Percentiles rank a stretch among this genome's conserved stretches.
Evolutionary conservation across 2,113 vertebrate genomes (phyloP).

Genomic region (Coracopsis vasa): DNA sequence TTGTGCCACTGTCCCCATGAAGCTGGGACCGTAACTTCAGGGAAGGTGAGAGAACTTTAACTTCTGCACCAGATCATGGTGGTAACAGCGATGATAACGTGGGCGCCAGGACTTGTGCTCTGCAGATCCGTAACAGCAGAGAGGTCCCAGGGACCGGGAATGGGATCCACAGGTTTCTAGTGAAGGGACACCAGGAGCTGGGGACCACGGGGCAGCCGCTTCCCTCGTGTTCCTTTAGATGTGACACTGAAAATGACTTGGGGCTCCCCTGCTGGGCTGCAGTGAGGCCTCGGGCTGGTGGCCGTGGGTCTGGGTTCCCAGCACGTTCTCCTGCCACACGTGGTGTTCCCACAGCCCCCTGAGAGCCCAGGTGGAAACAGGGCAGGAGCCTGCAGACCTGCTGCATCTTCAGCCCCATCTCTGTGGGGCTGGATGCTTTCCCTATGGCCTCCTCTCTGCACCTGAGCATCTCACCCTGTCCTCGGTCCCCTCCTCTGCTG

Average conservation of each 20-base stretch:
- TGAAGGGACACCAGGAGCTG: neutral
- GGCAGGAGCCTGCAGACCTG: neutral
- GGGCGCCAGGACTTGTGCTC: neutral
- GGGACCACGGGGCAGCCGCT: neutral
- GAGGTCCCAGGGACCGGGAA: rapidly evolving
- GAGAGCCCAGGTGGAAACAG: neutral
- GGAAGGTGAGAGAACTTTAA: neutral
- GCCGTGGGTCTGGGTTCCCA: neutral
- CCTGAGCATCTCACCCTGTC: neutral
- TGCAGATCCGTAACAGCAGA: neutral
- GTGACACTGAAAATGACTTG: neutral
- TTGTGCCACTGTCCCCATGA: neutral
- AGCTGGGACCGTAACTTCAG: neutral
- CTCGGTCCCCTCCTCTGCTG: neutral
- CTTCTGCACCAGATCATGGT: neutral
- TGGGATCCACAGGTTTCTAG: neutral
- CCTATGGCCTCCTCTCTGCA: neutral
- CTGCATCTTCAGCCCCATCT: neutral
- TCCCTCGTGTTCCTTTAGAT: neutral
- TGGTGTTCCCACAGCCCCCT: neutral
- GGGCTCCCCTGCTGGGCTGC: neutral
- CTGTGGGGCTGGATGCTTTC: neutral
- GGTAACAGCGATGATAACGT: rapidly evolving
- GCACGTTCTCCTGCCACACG: rapidly evolving
- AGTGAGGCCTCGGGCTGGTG: neutral